Evolutionary conservation across 2,113 vertebrate genomes (phyloP), one percentile per base, ranked within the genome.

Genomic region (Chrysochloris asiatica): DNA sequence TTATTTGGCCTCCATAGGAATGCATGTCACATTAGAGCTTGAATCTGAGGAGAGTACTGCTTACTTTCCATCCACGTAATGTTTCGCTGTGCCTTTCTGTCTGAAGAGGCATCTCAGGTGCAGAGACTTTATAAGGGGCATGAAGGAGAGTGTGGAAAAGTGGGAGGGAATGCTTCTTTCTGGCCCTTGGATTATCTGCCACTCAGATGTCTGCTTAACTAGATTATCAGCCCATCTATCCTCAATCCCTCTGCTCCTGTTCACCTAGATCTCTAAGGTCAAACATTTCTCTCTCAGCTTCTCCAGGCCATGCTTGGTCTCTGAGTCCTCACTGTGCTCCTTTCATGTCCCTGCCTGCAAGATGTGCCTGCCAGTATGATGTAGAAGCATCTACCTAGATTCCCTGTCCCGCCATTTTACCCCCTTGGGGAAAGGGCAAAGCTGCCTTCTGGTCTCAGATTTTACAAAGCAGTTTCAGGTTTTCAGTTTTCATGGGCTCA

Each of bases 121-220:
- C 41, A 26, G 69, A 19, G 28, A 41, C 24, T 9, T 38, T 33
- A 11, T 24, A 22, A 45, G 24, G 19, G 80, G 16, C 19, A 21
- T 45, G 3, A 21, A 6, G 26, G 7, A 2, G 10, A 4, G 7
- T 8, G 13, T 4, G 8, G 24, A 26, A 52, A 12, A 41, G 5
- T 13, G 8, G 3, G 6, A 28, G 10, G 50, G 2, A 2, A 1
- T 0, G 0, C 54, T 56, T 52, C n/a, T 8, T 56, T 52, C n/a
- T 8, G 54, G 26, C 6, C 5, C 4, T 2, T 17, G 36, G 24
- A 5, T 17, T 12, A 10, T 9, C 69, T 48, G 5, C 24, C 75
- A 3, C 50, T 28, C 5, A 1, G 67, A 41, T 86, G 76, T 48
- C 84, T 48, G 36, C 43, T 43, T 9, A 45, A n/a, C 30, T 6